These are phyloP conservation scores for Tribolium madens DNA, from an alignment of 1,140 invertebrate genomes.

Conservation along the genomic window DNA sequence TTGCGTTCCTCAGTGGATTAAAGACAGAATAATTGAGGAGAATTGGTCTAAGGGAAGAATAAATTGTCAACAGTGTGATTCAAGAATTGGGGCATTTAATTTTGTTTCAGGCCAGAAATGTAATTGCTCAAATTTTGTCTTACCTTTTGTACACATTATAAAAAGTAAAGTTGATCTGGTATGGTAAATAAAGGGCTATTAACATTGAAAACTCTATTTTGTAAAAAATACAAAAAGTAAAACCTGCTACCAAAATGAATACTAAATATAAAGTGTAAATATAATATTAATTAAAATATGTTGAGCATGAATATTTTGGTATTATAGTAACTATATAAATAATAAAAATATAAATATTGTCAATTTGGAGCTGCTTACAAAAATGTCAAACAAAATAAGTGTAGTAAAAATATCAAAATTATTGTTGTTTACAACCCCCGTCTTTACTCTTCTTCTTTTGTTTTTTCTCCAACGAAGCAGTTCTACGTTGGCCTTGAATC, in stretches of 20 bases:
- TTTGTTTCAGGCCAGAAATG: slow-evolving; percentile 68
- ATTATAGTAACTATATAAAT: slow-evolving; percentile 3
- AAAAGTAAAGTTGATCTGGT: slow-evolving; percentile 65
- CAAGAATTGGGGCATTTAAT: slow-evolving; percentile 68
- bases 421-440: slow-evolving; percentile 65
- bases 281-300: slow-evolving; percentile 3
- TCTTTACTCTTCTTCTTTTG: slow-evolving; percentile 65
- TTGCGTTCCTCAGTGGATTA: slow-evolving; percentile 52
- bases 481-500: slow-evolving; percentile 80
- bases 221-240: slow-evolving; percentile 42
- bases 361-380: slow-evolving; percentile 12
- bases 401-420: slow-evolving; percentile 44
- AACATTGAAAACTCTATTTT: slow-evolving; percentile 22
- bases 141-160: slow-evolving; percentile 65
- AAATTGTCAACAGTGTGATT: slow-evolving; percentile 66
- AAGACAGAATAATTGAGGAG: slow-evolving; percentile 48
- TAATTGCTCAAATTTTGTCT: slow-evolving; percentile 61
- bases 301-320: slow-evolving; percentile 38
- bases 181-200: slow-evolving; percentile 2
- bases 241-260: slow-evolving; percentile 66
- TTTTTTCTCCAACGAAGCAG: slow-evolving; percentile 69
- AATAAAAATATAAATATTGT: slow-evolving; percentile 13
- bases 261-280: slow-evolving; percentile 9
- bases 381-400: slow-evolving; percentile 24
- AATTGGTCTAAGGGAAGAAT: slow-evolving; percentile 68